Base-by-base conservation (phyloP, 2,113 vertebrate species). In the Hydropotes inermis region DNA sequence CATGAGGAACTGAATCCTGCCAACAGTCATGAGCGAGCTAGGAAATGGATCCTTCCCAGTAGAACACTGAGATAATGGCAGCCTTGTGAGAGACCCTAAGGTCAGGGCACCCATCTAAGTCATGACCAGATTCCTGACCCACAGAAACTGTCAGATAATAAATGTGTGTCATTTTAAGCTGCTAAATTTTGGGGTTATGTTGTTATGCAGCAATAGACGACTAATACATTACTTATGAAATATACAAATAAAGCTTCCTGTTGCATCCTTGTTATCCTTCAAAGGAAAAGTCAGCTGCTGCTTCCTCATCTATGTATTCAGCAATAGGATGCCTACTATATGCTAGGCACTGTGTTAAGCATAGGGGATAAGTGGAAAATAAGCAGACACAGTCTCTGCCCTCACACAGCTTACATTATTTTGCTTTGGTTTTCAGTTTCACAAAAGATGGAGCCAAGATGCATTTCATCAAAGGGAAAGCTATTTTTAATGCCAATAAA, bases 351-450 rank as follows among this genome's bases (percentile, higher is more conserved):
- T 86, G n/a, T 50, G 57, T 79, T 89, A 89, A 86, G 43, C 54
- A 36, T 28, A 70, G 43, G n/a, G 23, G 21, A 52, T 86, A 81
- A n/a, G 10, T 87, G 47, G 58, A 90, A 90, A 93, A 87, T 28
- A 95, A 82, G 58, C 55, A 88, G 27, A 30, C n/a, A 19, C 21
- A 82, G 39, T 84, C 11, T 95, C 25, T 58, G 36, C 64, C 52
- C 25, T 97, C 25, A 52, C 21, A 52, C 30, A 17, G 33, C 36
- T 88, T 83, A 33, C 27, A 67, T 96, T 64, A n/a, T 78, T 87
- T 84, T 83, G 91, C n/a, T 52, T 57, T 84, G 74, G 55, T 96
- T 88, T 97, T 96, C 55, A 61, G 28, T 87, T 93, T 91, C 87
- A 91, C 36, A 64, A 87, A 87, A 90, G 58, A 54, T 33, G 70